phyloP scores from a whole-genome alignment of 2,113 vertebrate species.

The Castor canadensis region DNA sequence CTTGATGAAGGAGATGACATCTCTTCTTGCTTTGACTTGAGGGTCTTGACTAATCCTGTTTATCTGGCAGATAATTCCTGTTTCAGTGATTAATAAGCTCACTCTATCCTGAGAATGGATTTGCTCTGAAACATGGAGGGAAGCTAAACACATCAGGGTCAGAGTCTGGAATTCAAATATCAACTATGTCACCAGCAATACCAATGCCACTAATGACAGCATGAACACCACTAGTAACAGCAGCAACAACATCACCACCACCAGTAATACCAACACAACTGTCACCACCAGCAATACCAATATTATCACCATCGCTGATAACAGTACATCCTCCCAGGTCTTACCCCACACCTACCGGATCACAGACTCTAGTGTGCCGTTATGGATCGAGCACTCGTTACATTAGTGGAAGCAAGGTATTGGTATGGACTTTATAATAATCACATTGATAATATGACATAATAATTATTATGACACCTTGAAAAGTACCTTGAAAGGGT shows the following conservation, averaged over 20 bases:
- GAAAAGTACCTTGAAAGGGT: background rate
- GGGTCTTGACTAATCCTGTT: background rate
- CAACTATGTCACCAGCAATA: rapidly evolving
- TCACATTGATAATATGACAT: background rate
- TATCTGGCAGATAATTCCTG: background rate
- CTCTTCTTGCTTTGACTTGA: background rate
- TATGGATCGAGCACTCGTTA: background rate
- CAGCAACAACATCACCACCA: rapidly evolving
- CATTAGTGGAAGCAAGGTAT: background rate
- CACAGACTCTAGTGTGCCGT: background rate
- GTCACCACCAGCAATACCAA: background rate
- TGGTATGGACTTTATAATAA: background rate
- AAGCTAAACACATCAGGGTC: background rate
- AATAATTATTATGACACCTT: background rate
- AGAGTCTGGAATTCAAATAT: background rate
- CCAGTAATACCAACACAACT: background rate
- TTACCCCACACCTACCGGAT: background rate
- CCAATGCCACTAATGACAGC: background rate
- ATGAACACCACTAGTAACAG: background rate
- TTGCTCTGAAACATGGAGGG: background rate
- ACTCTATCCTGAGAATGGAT: background rate
- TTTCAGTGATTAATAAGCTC: background rate
- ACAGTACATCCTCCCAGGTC: rapidly evolving
- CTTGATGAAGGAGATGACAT: background rate
- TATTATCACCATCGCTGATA: background rate